Evolutionary conservation across 64 coral and sea anemone genomes (phyloP).

Genomic region (Montipora foliosa): DNA sequence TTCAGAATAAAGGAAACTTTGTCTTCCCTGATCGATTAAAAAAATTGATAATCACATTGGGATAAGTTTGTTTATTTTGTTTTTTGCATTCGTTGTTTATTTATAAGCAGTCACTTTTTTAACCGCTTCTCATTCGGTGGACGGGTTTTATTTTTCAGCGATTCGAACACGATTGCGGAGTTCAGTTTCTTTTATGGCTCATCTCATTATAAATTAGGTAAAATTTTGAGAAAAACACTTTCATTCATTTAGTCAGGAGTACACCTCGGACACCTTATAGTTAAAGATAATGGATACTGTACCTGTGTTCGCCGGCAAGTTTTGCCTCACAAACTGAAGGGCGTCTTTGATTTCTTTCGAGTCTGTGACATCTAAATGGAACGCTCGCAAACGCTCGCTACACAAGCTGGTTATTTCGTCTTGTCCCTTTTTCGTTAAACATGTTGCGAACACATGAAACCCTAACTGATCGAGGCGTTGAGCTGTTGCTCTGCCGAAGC

Average conservation of each 20-base stretch:
- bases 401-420: neutral
- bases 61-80: too few species aligned
- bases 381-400: constrained; percentile 18
- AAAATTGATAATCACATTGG: too few species aligned
- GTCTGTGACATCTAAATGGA: constrained; percentile 69
- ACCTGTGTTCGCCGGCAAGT: constrained; percentile 38
- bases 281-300: neutral
- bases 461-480: constrained; percentile 50
- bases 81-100: too few species aligned
- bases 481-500: constrained; percentile 63
- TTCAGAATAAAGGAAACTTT: too few species aligned
- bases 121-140: too few species aligned
- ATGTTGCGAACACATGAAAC: constrained; percentile 69
- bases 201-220: too few species aligned
- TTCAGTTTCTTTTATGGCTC: too few species aligned
- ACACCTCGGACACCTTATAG: too few species aligned
- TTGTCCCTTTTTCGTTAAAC: constrained; percentile 57
- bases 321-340: constrained; percentile 3
- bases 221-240: neutral
- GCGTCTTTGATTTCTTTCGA: constrained; percentile 36
- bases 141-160: too few species aligned
- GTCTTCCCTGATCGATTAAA: too few species aligned
- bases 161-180: too few species aligned
- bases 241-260: neutral
- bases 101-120: too few species aligned